phyloP scores from a whole-genome alignment of 2,888 invertebrate species.

The Hololepta plana region DNA sequence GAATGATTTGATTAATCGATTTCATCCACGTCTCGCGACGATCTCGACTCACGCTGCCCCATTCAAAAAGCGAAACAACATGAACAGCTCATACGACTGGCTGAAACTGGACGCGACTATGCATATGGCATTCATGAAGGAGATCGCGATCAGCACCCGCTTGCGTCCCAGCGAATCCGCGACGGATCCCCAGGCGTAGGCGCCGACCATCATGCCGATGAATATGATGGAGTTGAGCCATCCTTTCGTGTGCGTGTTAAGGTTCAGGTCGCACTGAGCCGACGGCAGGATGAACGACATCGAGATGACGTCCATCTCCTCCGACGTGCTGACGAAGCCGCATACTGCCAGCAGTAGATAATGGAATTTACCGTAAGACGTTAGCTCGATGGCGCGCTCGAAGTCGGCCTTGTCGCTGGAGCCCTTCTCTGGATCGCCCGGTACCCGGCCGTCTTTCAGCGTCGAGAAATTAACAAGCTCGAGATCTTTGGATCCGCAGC shows the following conservation, averaged over 20 bases:
- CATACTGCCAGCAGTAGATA: constrained; percentile 77
- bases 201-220: constrained; percentile 81
- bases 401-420: constrained; percentile 63
- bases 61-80: constrained; percentile 79
- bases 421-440: constrained; percentile 28
- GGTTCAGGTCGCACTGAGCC: constrained; percentile 78
- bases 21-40: no score
- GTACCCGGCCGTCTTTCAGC: constrained; percentile 22
- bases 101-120: constrained; percentile 83
- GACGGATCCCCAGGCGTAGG: constrained; percentile 82
- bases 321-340: constrained; percentile 86
- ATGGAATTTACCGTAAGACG: constrained; percentile 80
- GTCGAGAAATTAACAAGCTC: constrained; percentile 18
- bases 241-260: constrained; percentile 73
- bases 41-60: constrained; percentile 72
- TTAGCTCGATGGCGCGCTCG: constrained; percentile 72
- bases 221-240: constrained; percentile 47
- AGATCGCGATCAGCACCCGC: constrained; percentile 74
- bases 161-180: constrained; percentile 79
- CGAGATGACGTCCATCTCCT: constrained; percentile 91
- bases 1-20: constrained; percentile 6
- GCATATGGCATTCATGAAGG: constrained; percentile 76
- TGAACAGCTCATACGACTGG: constrained; percentile 74
- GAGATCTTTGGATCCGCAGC: constrained; percentile 51
- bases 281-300: constrained; percentile 90